A percentile compares a stretch with the other conserved stretches of the same genome.
Conservation (phyloP, 1,140 invertebrate genomes). For the Macrobrachium rosenbergii region DNA sequence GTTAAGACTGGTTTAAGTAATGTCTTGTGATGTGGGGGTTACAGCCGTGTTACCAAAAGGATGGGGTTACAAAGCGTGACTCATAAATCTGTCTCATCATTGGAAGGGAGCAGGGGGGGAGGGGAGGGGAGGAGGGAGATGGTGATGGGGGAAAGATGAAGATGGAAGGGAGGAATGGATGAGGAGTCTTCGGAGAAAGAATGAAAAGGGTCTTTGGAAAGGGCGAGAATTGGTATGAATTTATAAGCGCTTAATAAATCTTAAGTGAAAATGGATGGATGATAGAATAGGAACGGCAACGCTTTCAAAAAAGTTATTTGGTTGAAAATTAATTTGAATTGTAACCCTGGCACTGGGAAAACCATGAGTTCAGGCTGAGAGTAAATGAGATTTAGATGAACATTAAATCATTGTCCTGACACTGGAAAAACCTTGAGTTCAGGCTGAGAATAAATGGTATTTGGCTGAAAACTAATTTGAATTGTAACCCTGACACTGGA, state of each 20-base stretch:
- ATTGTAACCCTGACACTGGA: no score
- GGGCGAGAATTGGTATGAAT: not conserved
- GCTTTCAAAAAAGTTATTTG: no score
- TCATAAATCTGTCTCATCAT: conserved; percentile 52
- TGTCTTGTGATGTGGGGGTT: conserved; percentile 22
- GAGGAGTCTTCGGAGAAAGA: not conserved
- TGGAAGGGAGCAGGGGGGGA: conserved; percentile 49
- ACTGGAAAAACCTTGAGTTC: no score
- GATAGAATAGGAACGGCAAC: not conserved
- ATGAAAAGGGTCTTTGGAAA: conserved; percentile 14
- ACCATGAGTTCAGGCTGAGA: no score
- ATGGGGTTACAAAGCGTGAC: conserved; percentile 55
- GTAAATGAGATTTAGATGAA: no score
- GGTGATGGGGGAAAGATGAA: not conserved
- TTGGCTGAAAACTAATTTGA: no score
- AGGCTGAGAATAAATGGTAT: no score
- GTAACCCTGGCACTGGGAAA: no score
- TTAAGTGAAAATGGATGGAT: not conserved
- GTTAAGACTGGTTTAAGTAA: conserved; percentile 8
- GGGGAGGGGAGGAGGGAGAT: not conserved
- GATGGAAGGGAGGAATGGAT: not conserved
- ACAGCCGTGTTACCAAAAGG: not conserved
- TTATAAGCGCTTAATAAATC: not conserved
- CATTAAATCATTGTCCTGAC: no score
- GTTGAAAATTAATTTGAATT: no score